phyloP scores from a whole-genome alignment of 2,888 invertebrate genomes.

The Trisateles emortualis region DNA sequence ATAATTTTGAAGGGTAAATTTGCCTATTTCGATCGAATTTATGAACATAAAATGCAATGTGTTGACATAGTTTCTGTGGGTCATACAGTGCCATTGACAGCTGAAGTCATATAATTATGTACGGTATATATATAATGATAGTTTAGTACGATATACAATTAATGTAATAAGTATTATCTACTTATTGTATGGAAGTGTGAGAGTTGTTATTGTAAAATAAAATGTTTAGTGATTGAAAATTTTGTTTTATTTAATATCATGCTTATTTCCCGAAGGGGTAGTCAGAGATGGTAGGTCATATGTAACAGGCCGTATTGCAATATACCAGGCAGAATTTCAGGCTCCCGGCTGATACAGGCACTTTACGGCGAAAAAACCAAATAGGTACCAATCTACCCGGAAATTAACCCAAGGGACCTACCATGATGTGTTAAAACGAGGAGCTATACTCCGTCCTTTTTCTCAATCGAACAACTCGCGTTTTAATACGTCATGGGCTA shows the following conservation, averaged over 20 bases:
- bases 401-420: too few species aligned
- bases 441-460: too few species aligned
- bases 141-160: constrained; percentile 35
- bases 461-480: too few species aligned
- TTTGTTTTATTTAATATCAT: constrained; percentile 32
- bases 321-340: too few species aligned
- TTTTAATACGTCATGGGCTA: too few species aligned
- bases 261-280: too few species aligned
- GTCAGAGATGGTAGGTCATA: too few species aligned
- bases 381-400: too few species aligned
- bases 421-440: too few species aligned
- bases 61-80: constrained; percentile 33
- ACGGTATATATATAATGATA: constrained; percentile 37
- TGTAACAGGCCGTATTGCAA: too few species aligned
- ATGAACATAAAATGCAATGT: constrained; percentile 33
- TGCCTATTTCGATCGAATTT: constrained; percentile 62
- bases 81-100: constrained; percentile 14
- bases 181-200: constrained; percentile 75
- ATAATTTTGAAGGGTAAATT: constrained; percentile 36
- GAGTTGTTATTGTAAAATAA: constrained; percentile 76
- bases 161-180: constrained; percentile 78
- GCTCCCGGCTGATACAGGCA: too few species aligned
- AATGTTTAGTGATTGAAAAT: constrained; percentile 64
- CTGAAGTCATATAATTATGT: constrained; percentile 26
- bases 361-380: too few species aligned